Percentiles rank a stretch among this genome's conserved stretches.
Conservation (phyloP, 1,140 invertebrate genomes). For the Pinna nobilis region DNA sequence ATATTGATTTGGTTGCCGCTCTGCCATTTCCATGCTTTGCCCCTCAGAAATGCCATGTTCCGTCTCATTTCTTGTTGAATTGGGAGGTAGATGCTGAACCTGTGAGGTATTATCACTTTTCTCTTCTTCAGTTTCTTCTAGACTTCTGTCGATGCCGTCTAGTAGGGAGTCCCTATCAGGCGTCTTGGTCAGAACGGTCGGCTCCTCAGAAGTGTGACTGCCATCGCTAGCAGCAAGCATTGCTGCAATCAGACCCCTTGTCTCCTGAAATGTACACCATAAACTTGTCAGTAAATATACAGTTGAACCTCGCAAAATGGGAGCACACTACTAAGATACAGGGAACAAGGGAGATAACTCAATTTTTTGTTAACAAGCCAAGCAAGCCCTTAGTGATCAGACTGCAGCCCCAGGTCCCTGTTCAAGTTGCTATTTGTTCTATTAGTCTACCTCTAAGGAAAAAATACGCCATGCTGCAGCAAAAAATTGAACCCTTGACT, state of each 20-base stretch:
- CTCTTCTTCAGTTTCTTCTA: conserved; percentile 11
- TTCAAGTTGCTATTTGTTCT: too few relatives aligned
- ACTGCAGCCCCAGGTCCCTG: too few relatives aligned
- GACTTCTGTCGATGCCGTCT: conserved; percentile 46
- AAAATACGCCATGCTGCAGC: too few relatives aligned
- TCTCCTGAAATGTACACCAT: conserved; percentile 38
- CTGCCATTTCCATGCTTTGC: neutral
- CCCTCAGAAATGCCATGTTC: too few relatives aligned
- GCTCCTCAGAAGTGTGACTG: conserved; percentile 37
- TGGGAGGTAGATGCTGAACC: conserved; percentile 17
- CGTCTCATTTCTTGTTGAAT: too few relatives aligned
- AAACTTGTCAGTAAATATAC: neutral
- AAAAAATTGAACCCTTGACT: too few relatives aligned
- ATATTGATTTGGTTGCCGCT: neutral
- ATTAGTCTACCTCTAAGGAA: too few relatives aligned
- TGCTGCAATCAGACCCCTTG: conserved; percentile 48
- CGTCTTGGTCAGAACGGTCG: conserved; percentile 2
- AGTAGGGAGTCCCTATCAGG: conserved; percentile 31
- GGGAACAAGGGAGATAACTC: too few relatives aligned
- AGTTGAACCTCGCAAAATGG: neutral
- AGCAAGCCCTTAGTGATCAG: too few relatives aligned
- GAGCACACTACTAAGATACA: neutral
- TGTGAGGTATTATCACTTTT: conserved; percentile 10
- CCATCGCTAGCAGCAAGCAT: conserved; percentile 50
- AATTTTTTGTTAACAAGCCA: too few relatives aligned